Base-by-base conservation (phyloP, 2,888 invertebrate species). In the Boloria selene region DNA sequence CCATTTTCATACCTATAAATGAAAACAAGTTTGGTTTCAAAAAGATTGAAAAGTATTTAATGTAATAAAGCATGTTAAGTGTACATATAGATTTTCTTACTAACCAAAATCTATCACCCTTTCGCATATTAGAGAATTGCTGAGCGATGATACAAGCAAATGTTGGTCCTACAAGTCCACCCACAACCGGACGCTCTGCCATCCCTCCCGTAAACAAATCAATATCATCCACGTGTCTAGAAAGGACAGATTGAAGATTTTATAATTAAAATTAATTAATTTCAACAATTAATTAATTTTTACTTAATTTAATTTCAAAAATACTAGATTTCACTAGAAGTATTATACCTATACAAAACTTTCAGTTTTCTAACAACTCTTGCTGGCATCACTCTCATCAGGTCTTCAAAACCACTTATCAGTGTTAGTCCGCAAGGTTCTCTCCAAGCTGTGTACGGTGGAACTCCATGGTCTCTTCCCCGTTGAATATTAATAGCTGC, bases 121-220 rank as follows among this genome's bases (percentile, higher is more conserved):
- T 95, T 0, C 96, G 94, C 0, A 96, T 86, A 78, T 96, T 96
- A 13, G 94, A 93, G 79, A 97, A 97, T 83, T 97, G 97, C 76
- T 96, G 96, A 0, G 96, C 97, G 54, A 97, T 95, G 64, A 98
- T 96, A 79, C 97, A 98, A 38, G 96, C 96, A 75, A 97, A 97
- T 0, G 97, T 96, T 0, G 97, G 97, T 0, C 97, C 97, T 0
- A 97, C 96, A 2, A 97, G 85, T 0, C 96, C 97, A 0, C 96
- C 96, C 0, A 94, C 88, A 0, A 97, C 95, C 0, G 97, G 96
- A 47, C 95, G 93, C 78, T 97, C 97, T 0, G 97, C 95, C 79
- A 97, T 93, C 0, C 96, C 97, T 10, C 95, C 97, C 0, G 97
- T 94, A 79, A 96, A 97, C 1, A 97, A 87, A 80, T 98, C 97